Base-by-base conservation (phyloP, 2,888 invertebrate genomes). In the Criorhina ranunculi region DNA sequence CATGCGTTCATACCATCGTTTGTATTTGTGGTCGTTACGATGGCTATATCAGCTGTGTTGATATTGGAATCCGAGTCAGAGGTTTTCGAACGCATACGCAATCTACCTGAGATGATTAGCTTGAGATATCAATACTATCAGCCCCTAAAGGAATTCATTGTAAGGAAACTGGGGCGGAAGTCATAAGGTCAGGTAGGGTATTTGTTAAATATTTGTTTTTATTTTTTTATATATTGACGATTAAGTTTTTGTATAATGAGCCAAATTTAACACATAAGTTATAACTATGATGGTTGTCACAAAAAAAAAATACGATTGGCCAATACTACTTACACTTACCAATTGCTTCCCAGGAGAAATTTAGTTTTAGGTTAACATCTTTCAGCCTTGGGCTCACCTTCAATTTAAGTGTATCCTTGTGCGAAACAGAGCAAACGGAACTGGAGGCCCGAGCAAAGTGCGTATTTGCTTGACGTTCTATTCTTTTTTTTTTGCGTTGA, bases 71-170 rank as follows among this genome's bases (percentile, higher is more conserved):
- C 96, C 15, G 96, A 97, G 91, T 94, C 95, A 90, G 94, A 95
- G 70, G 90, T 95, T 31, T 94, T 97, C 87, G 94, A 94, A 76
- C 93, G 93, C 37, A 91, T 97, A 80, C 94, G 95, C 80, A 94
- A 95, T 89, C 94, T 95, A 89, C 97, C 97, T 31, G 97, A 97
- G 92, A 94, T 97, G 92, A 90, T 94, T 40, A 93, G 95, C 59
- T 93, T 97, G 73, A 94, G 95, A 82, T 94, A 95, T 88, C 96
- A 96, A 89, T 96, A 97, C 92, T 97, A 97, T 92, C 95, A 95
- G 88, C 97, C 97, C 24, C 93, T 96, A 73, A 97, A 96, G 91
- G 95, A 96, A 60, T 91, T 89, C 70, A 86, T 91, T 37, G 73
- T 90, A n/a, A 87, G 88, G 12, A 90, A 89, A 76, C 67, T 91